A percentile compares a stretch with the other conserved stretches of the same genome.
Evolutionary conservation across 2,797 vertebrate species (phyloP).

Genomic region (Smutsia temminckii): DNA sequence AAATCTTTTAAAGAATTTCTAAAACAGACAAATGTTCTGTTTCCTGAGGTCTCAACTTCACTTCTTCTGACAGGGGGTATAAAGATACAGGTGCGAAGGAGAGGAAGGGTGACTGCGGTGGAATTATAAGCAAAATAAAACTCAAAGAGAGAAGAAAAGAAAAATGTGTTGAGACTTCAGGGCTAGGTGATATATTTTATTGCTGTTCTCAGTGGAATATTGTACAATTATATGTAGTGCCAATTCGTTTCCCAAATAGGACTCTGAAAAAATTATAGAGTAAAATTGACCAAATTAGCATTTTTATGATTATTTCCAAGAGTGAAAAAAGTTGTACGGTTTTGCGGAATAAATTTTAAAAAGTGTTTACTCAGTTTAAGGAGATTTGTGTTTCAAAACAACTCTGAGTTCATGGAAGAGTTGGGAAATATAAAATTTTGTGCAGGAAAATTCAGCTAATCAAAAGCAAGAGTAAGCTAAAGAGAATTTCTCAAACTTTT

Average conservation of each 20-base stretch:
- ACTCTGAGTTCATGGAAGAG: constrained; percentile 35
- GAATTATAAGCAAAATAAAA: constrained; percentile 29
- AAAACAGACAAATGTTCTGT: background rate
- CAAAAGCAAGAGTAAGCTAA: background rate
- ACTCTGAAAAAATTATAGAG: constrained; percentile 37
- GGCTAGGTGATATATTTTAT: background rate
- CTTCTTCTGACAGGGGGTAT: background rate
- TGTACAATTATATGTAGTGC: background rate
- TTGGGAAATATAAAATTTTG: constrained; percentile 40
- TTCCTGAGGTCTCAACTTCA: constrained; percentile 27
- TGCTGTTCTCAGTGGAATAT: constrained; percentile 28
- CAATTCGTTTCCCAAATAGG: constrained; percentile 30
- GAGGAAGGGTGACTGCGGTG: background rate
- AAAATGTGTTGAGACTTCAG: constrained; percentile 33
- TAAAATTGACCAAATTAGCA: constrained; percentile 71
- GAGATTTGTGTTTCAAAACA: constrained; percentile 49
- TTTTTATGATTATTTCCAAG: constrained; percentile 69
- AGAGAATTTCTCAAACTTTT: constrained; percentile 27
- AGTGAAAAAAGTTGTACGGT: constrained; percentile 29
- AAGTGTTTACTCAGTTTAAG: constrained; percentile 62
- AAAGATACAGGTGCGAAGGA: background rate
- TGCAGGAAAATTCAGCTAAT: background rate
- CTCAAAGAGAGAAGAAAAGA: background rate
- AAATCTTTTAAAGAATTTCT: background rate
- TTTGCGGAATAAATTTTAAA: constrained; percentile 52